Conservation (phyloP, 2,797 vertebrate genomes). For the Cyclopterus lumpus region DNA sequence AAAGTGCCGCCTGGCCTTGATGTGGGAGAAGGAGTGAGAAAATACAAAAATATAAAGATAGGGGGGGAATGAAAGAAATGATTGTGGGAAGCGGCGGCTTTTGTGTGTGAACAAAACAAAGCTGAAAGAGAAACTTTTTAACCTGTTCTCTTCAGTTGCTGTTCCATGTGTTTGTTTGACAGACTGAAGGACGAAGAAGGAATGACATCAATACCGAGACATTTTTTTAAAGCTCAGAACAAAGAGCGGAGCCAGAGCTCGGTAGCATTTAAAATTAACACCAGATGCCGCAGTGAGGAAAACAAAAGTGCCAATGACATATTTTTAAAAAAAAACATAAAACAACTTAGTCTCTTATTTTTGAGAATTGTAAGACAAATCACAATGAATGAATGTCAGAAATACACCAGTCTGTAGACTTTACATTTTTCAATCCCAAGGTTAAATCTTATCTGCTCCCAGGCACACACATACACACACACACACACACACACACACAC, state of each 20-base stretch:
- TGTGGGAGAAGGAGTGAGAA: constrained; percentile 64
- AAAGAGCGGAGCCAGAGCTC: constrained; percentile 52
- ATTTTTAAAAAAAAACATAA: constrained; percentile 19
- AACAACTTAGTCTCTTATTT: constrained; percentile 8
- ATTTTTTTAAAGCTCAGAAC: constrained; percentile 79
- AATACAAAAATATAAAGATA: constrained; percentile 57
- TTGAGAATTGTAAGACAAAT: constrained; percentile 37
- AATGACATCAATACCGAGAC: constrained; percentile 81
- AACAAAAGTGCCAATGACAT: constrained; percentile 35
- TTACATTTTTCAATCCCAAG: constrained; percentile 19
- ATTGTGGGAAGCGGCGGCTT: constrained; percentile 64
- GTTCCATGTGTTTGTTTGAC: constrained; percentile 61
- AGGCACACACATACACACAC: constrained; percentile 14
- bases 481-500: constrained; percentile 5
- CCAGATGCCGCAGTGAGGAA: constrained; percentile 34
- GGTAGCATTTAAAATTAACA: constrained; percentile 67
- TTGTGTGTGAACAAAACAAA: constrained; percentile 74
- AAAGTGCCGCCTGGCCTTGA: constrained; percentile 76
- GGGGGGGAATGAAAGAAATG: constrained; percentile 52
- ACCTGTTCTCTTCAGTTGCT: constrained; percentile 73
- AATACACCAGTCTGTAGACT: constrained; percentile 25
- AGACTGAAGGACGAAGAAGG: constrained; percentile 78
- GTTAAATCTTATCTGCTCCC: constrained; percentile 28
- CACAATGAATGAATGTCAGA: constrained; percentile 44
- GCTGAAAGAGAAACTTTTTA: constrained; percentile 79